phyloP scores from a whole-genome alignment of 2,113 vertebrate genomes.

The Zapus hudsonius region DNA sequence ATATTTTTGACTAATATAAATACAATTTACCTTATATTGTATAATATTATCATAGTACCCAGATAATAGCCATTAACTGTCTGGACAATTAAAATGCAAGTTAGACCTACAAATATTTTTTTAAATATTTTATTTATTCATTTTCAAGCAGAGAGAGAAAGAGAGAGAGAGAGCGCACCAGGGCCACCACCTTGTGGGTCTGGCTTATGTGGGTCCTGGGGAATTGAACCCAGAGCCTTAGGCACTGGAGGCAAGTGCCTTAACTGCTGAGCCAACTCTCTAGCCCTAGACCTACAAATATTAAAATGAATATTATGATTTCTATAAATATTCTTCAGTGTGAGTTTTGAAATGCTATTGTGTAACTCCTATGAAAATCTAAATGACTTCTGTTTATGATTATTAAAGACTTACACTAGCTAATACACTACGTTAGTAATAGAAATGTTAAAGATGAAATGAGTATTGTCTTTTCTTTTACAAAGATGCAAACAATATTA shows the following conservation, averaged over 20 bases:
- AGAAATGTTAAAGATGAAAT: not conserved
- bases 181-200: too few species aligned
- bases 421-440: not conserved
- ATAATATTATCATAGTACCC: not conserved
- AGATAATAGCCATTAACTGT: not conserved
- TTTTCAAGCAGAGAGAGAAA: too few species aligned
- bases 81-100: not conserved
- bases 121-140: too few species aligned
- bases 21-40: not conserved
- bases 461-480: constrained; percentile 10
- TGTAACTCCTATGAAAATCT: not conserved
- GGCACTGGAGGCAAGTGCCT: too few species aligned
- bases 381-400: not conserved
- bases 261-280: too few species aligned
- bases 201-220: too few species aligned
- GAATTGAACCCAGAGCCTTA: too few species aligned
- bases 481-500: constrained; percentile 70
- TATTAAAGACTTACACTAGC: not conserved
- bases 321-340: not conserved
- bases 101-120: not conserved
- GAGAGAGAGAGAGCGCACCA: too few species aligned
- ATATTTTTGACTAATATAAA: not conserved
- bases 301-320: not conserved
- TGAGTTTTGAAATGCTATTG: not conserved
- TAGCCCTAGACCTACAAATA: not conserved